These are phyloP conservation scores for Notamacropus eugenii DNA, from an alignment of 2,797 vertebrate species.

Conservation along the genomic window DNA sequence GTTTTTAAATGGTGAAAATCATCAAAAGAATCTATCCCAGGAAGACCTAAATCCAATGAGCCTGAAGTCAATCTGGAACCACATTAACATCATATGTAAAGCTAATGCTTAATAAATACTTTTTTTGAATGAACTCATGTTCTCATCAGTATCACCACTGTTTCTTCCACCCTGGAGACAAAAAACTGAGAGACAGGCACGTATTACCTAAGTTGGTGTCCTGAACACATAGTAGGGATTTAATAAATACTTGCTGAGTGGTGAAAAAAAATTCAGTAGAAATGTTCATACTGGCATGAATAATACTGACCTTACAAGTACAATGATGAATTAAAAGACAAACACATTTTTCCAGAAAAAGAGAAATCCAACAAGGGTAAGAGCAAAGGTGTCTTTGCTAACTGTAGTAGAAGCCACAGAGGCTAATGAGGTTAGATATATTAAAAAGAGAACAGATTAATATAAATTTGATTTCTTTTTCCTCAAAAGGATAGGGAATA, in stretches of 20 bases:
- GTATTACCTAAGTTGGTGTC: background rate
- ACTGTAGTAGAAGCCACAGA: background rate
- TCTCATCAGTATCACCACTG: background rate
- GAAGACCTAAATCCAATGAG: background rate
- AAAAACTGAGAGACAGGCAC: background rate
- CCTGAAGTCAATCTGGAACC: background rate
- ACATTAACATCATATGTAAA: fast-evolving
- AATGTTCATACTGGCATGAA: background rate
- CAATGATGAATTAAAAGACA: background rate
- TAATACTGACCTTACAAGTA: background rate
- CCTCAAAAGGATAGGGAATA: slow-evolving; percentile 46
- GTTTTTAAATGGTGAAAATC: background rate
- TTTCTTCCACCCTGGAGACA: background rate
- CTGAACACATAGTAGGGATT: background rate
- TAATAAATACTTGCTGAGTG: background rate
- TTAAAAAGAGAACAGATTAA: slow-evolving; percentile 55
- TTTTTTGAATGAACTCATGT: background rate
- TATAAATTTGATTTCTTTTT: slow-evolving; percentile 66
- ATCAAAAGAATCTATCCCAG: too few relatives aligned
- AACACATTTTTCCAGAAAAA: background rate
- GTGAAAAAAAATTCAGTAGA: background rate
- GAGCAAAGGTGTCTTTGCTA: background rate
- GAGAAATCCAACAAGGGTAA: background rate
- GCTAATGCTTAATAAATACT: background rate
- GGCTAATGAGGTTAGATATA: slow-evolving; percentile 60